Percentiles rank a stretch among this genome's conserved stretches.
Evolutionary conservation across 2,888 invertebrate species (phyloP).

Genomic region (Hermaeophaga mercurialis): DNA sequence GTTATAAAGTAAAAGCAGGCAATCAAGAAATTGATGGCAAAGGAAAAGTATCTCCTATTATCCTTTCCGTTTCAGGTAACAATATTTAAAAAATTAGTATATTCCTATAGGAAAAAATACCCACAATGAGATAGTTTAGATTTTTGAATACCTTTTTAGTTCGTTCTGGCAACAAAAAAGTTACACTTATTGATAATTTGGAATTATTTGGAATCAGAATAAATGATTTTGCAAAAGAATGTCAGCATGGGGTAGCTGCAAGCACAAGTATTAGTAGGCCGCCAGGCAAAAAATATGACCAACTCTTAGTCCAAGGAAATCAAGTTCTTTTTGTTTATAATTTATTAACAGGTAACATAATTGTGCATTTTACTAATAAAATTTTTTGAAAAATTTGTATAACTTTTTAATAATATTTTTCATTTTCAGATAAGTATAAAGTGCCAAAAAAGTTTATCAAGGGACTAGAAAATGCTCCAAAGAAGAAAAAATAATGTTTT

Average conservation of each 20-base stretch:
- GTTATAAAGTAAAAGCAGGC: conserved; percentile 67
- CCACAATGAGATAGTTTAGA: too few relatives aligned
- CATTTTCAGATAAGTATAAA: conserved; percentile 72
- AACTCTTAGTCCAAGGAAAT: conserved; percentile 89
- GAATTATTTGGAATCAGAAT: conserved; percentile 85
- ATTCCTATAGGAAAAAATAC: too few relatives aligned
- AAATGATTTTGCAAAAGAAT: conserved; percentile 76
- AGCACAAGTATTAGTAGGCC: conserved; percentile 79
- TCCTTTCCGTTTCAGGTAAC: conserved; percentile 68
- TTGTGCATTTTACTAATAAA: conserved; percentile 6
- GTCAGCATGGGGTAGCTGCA: conserved; percentile 86
- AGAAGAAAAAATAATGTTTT: conserved; percentile 60
- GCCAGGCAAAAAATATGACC: conserved; percentile 73
- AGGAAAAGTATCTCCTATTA: conserved; percentile 77
- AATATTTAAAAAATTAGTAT: too few relatives aligned
- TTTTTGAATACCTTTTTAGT: too few relatives aligned
- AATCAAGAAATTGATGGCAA: conserved; percentile 62
- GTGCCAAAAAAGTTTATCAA: conserved; percentile 76
- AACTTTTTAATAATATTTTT: background rate
- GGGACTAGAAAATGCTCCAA: conserved; percentile 77
- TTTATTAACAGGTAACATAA: conserved; percentile 48
- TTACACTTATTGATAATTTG: conserved; percentile 87
- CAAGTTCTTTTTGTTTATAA: conserved; percentile 67
- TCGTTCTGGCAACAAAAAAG: conserved; percentile 89
- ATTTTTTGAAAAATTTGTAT: background rate